Evolutionary conservation across 2,888 invertebrate genomes (phyloP), one percentile per base, ranked within the genome.

Genomic region (Ochropleura plecta): DNA sequence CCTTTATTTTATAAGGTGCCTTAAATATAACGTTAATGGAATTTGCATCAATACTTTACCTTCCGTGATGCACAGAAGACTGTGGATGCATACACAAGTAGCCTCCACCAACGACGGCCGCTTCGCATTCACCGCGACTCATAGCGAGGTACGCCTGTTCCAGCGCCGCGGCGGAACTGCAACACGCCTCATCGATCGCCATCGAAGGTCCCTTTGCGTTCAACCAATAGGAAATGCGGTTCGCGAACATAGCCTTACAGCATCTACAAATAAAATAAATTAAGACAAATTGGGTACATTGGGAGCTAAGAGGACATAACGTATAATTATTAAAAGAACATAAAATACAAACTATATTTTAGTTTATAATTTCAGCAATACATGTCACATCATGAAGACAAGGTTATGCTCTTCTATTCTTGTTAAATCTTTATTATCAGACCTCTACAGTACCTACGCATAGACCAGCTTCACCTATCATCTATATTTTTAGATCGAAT

Each of bases 91-190:
- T 88, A 71, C 97, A 97, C 18, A 97, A 86, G 83, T 96, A 97
- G 12, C 95, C 92, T 1, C 97, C 97, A 3, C 97, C 97, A 3
- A 98, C 97, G 46, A 98, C 94, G 18, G 98, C 98, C 0, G 94
- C 92, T 42, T 95, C 95, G 68, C 95, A 94, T 10, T 92, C 91
- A 0, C 95, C 95, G 0, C 90, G 87, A 0, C 79, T 76, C 5
- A 96, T 90, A 3, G 93, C 94, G 8, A 88, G 86, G 72, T 90
- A 92, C 0, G 94, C 95, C 72, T 91, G 90, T 70, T 94, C 92
- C 30, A 95, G 72, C 0, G 94, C 95, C 0, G 88, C 89, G 0
- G 90, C 78, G 0, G 94, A 93, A 30, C 94, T 93, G 83, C 93
- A 92, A 88, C 95, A 94, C 0, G 92, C 90, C 14, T 88, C 89